phyloP scores from a whole-genome alignment of 2,113 vertebrate genomes.

The Hyaena hyaena region DNA sequence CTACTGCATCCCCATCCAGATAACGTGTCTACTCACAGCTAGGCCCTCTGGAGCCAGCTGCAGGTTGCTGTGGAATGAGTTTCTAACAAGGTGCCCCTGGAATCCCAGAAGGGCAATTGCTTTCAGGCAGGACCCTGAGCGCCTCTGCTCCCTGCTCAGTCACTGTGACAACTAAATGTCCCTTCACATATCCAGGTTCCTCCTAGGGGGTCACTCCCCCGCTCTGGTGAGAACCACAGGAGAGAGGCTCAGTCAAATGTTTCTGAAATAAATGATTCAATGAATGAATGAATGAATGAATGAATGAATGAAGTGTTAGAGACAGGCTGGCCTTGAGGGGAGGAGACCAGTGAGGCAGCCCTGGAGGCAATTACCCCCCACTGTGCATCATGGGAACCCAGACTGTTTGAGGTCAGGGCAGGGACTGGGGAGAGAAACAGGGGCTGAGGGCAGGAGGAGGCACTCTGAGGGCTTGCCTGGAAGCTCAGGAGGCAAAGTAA shows the following conservation, averaged over 20 bases:
- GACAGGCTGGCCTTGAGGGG: not conserved
- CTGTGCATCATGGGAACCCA: not conserved
- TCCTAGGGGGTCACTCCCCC: not conserved
- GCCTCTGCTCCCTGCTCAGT: not conserved
- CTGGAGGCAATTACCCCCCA: too few species aligned
- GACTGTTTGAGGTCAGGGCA: not conserved
- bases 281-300: not conserved
- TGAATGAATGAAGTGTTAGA: not conserved
- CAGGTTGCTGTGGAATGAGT: not conserved
- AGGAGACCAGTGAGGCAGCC: not conserved
- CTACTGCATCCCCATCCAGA: not conserved
- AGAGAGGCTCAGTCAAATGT: not conserved
- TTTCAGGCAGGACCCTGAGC: not conserved
- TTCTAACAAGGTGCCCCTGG: not conserved
- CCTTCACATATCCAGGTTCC: not conserved
- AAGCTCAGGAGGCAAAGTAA: too few species aligned
- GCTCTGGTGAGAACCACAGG: not conserved
- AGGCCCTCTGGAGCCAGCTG: not conserved
- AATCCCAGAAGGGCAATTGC: not conserved
- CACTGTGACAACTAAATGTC: not conserved
- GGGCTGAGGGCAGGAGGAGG: not conserved
- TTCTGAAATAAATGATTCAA: not conserved
- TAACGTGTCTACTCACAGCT: not conserved
- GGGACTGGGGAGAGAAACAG: not conserved
- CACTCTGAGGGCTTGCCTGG: not conserved